phyloP scores from a whole-genome alignment of 2,888 invertebrate genomes.

The Drosophila hamatofila region DNA sequence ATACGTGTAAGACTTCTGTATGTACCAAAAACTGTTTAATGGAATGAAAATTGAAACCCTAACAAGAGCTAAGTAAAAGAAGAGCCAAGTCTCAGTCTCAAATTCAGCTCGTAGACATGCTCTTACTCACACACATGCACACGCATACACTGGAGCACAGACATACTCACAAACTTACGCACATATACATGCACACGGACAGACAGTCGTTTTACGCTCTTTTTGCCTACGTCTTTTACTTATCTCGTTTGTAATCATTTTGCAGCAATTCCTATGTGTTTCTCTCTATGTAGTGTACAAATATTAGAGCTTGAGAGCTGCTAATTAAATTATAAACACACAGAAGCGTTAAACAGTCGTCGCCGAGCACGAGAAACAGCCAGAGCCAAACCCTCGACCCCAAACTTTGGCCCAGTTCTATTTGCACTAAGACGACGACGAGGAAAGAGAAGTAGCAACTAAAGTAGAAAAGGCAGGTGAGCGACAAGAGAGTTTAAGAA shows the following conservation, averaged over 20 bases:
- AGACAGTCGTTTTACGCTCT: constrained; percentile 67
- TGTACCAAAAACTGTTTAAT: constrained; percentile 42
- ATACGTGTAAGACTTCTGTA: constrained; percentile 17
- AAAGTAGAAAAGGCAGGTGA: constrained; percentile 35
- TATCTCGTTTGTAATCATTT: constrained; percentile 81
- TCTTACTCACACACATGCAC: constrained; percentile 32
- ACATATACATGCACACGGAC: constrained; percentile 33
- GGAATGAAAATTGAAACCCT: constrained; percentile 18
- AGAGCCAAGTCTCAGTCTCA: constrained; percentile 39
- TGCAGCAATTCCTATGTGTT: constrained; percentile 74
- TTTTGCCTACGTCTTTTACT: constrained; percentile 79
- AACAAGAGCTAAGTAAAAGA: constrained; percentile 27
- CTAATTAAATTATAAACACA: constrained; percentile 82
- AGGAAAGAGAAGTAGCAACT: constrained; percentile 24
- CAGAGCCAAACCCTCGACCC: constrained; percentile 59
- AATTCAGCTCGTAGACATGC: constrained; percentile 46
- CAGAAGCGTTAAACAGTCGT: constrained; percentile 70
- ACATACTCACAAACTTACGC: constrained; percentile 27
- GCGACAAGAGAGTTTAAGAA: constrained; percentile 32
- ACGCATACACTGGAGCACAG: constrained; percentile 26
- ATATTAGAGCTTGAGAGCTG: constrained; percentile 80
- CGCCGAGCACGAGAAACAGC: constrained; percentile 29
- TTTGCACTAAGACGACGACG: constrained; percentile 24
- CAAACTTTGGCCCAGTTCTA: constrained; percentile 56
- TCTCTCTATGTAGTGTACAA: constrained; percentile 70